Evolutionary conservation across 2,113 vertebrate species (phyloP), one percentile per base, ranked within the genome.

Genomic region (Prolemur simus): DNA sequence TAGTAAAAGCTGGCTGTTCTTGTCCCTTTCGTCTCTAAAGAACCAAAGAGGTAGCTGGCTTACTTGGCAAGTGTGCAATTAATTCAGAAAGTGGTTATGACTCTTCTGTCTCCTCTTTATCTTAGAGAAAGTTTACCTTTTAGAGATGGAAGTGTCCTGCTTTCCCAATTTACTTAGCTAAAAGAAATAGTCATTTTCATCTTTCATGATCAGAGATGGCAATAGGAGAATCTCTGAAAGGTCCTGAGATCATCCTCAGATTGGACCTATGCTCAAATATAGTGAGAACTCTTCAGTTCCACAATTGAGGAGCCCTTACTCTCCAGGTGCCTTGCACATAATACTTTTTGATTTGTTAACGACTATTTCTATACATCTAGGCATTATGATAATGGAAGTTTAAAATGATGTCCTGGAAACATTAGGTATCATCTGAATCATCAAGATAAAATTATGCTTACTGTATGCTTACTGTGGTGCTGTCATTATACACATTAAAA

Each of bases 41-140:
- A 97, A 95, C 92, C 94, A 93, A 47, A 95, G 58, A 0, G 11
- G 96, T 94, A 11, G 27, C 32, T 64, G 85, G 34, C 81, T 95
- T 29, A 1, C 91, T 92, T 95, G 84, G 89, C 71, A 94, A 81
- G 80, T 95, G 74, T 45, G 21, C 96, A 95, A 92, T 71, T 78
- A 73, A 84, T 91, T 97, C 91, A 21, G 34, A 18, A 83, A 63
- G 94, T 69, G 27, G 81, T 91, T 92, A 90, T 85, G 37, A 88
- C 54, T 95, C 42, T 32, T 45, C 93, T 63, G 69, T 63, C 56
- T 71, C 56, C 54, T 69, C 20, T 92, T 85, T n/a, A 49, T 64
- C 39, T 37, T 63, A 45, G 82, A 60, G 39, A 39, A 56, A 63
- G 32, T 47, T 71, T 83, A 54, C 42, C 60, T 37, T 54, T 56